Evolutionary conservation across 23 tunicate genomes (phyloP), one percentile per base, ranked within the genome.

Genomic region (Styela plicata): DNA sequence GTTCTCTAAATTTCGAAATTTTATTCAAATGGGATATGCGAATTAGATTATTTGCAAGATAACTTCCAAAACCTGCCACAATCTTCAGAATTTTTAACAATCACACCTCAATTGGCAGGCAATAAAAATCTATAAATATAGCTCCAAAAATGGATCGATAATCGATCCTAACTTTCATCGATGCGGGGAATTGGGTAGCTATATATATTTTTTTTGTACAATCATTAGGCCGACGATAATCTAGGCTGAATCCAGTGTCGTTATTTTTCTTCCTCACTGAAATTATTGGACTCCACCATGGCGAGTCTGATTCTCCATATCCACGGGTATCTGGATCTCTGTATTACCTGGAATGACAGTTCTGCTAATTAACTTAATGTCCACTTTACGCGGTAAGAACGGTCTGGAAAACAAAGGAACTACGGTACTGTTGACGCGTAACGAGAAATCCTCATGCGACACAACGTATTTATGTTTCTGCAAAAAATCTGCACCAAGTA

Each of bases 141-240:
- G n/a, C n/a, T n/a, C n/a, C n/a, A n/a, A n/a, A n/a, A n/a, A n/a
- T n/a, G n/a, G n/a, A n/a, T n/a, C 2, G 64, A 70, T 33, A 84
- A 64, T 20, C 3, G 74, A 84, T 84, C 84, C 18, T 61, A 33
- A 2, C 62, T 63, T 24, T 78, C 87, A 22, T 84, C 87, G 24
- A 84, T 78, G 10, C 87, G 64, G 23, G 84, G 87, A 10, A 66
- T 25, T 7, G 71, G 86, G 30, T 36, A 76, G 22, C 52, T 63
- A 26, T 83, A 64, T 71, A n/a, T n/a, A n/a, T n/a, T n/a, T 68
- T 71, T 10, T 63, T n/a, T 33, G 85, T 82, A 3, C 31, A 32
- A 25, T 24, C 34, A 29, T 82, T 82, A 69, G 70, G 79, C 32
- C 68, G 27, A 5, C 63, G 62, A 71, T 31, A 82, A 62, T 82